Base-by-base conservation (phyloP, 1,140 invertebrate genomes). In the Monochamus saltuarius region DNA sequence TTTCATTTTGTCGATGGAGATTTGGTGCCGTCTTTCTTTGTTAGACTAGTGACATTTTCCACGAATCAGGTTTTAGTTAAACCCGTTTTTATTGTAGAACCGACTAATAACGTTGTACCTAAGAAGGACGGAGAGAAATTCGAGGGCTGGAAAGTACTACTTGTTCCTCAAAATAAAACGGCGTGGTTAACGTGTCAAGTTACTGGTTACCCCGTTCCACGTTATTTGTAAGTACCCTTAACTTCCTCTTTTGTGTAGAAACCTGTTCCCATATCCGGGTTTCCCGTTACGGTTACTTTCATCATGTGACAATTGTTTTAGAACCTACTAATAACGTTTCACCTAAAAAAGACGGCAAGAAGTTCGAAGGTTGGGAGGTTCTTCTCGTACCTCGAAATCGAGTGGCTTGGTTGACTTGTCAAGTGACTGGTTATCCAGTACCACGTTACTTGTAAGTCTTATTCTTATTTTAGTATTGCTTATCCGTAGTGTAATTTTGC, bases 141-240 rank as follows among this genome's bases (percentile, higher is more conserved):
- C 68, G 83, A 86, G 71, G 85, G 85, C 72, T 83, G 83, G 77
- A 84, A 87, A 77, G 81, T 90, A 62, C 75, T 88, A 59, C 83
- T 83, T 72, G 82, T 87, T 52, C 76, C 80, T 45, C 73, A 78
- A 74, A 80, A 77, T 45, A 76, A 77, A 61, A 76, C 77, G 60
- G 81, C 83, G 65, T 87, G 86, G 70, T 79, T 88, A 74, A 83
- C 81, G 67, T 88, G 85, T 75, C 84, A 85, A 75, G 82, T 87
- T 54, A 83, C 85, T 68, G 85, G 83, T 69, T 87, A 82, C 77
- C 86, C 86, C 60, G 83, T 83, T 58, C 86, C 87, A 66, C 73
- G 83, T 69, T 87, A 82, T 79, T 86, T 85, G 87, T 88, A 79
- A 74, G 71, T 73, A 7, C 49, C n/a, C 36, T 51, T 11, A 10